These are phyloP conservation scores for Nyctalus aviator DNA, from an alignment of 2,797 vertebrate species.

Conservation along the genomic window DNA sequence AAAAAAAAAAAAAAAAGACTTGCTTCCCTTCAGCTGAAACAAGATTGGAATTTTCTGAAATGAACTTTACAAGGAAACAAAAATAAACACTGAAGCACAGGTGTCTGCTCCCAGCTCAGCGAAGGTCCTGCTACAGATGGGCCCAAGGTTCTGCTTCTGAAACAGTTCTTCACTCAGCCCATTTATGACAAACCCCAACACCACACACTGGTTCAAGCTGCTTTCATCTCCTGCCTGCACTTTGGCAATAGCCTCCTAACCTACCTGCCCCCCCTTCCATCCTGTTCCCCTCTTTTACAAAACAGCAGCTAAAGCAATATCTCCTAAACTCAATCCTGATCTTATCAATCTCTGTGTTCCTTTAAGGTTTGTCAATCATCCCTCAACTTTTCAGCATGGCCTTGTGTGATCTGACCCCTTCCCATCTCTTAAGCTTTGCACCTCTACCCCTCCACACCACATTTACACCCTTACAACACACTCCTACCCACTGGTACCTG, in stretches of 20 bases:
- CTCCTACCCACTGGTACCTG: background rate
- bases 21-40: slow-evolving; percentile 27
- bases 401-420: background rate
- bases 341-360: background rate
- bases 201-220: background rate
- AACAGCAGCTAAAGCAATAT: background rate
- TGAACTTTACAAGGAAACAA: slow-evolving; percentile 66
- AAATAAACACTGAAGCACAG: slow-evolving; percentile 73
- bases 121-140: slow-evolving; percentile 32
- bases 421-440: background rate
- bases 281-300: background rate
- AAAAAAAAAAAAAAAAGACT: slow-evolving; percentile 37
- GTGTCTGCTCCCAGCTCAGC: slow-evolving; percentile 56
- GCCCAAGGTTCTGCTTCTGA: background rate
- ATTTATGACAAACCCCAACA: background rate
- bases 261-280: background rate
- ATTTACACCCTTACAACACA: background rate
- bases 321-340: slow-evolving; percentile 10
- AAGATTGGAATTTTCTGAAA: slow-evolving; percentile 71
- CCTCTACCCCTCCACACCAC: background rate
- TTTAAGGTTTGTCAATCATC: background rate
- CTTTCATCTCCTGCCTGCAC: background rate
- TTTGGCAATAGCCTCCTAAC: background rate
- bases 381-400: background rate
- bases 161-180: background rate